Evolutionary conservation across 2,888 invertebrate species (phyloP).

Genomic region (Phortica okadai): DNA sequence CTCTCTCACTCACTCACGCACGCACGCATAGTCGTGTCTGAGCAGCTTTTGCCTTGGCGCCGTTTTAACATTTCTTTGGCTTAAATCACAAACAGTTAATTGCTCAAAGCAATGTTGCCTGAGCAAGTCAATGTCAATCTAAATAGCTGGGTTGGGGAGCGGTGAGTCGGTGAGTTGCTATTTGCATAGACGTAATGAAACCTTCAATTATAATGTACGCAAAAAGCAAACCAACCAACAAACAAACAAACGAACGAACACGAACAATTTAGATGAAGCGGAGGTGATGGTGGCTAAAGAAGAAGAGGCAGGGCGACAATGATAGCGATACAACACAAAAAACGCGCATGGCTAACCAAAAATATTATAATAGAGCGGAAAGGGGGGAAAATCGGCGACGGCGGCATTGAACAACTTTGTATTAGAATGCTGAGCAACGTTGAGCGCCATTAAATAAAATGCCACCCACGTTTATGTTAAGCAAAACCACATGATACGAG

Average conservation of each 20-base stretch:
- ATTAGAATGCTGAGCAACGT: not conserved
- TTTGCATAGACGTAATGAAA: slow-evolving; percentile 59
- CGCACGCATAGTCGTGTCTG: no score
- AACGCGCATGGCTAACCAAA: slow-evolving; percentile 7
- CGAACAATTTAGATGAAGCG: no score
- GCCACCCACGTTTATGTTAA: not conserved
- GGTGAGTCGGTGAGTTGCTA: slow-evolving; percentile 42
- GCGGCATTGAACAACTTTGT: not conserved
- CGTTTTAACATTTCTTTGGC: not conserved
- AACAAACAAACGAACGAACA: no score
- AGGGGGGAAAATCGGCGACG: no score
- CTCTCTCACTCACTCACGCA: no score
- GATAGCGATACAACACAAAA: slow-evolving; percentile 16
- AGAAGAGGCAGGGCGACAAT: not conserved
- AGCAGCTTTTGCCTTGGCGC: no score
- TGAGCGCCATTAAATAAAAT: slow-evolving; percentile 6
- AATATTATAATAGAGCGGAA: not conserved
- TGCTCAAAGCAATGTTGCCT: slow-evolving; percentile 56
- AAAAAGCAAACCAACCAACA: slow-evolving; percentile 46
- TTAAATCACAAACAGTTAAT: slow-evolving; percentile 50
- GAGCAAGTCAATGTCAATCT: not conserved
- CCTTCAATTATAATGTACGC: slow-evolving; percentile 66
- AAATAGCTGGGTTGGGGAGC: not conserved
- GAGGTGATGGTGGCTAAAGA: not conserved
- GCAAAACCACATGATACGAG: no score